phyloP scores from a whole-genome alignment of 2,113 vertebrate species.

The Microtus richardsoni region DNA sequence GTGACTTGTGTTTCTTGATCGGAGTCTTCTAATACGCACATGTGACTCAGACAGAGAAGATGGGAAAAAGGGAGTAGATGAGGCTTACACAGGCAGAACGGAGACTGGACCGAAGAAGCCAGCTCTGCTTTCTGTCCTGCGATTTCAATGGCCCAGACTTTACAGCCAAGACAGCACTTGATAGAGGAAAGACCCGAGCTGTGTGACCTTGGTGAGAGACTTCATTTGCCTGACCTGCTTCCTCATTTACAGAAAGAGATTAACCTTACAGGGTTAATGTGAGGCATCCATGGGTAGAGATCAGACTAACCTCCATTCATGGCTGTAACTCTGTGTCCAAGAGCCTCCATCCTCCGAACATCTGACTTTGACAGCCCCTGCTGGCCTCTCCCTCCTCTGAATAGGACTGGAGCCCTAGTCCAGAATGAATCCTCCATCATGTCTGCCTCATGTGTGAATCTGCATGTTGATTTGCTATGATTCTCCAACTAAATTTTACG shows the following conservation, averaged over 20 bases:
- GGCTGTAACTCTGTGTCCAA: neutral
- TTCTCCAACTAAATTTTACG: neutral
- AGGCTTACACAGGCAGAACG: neutral
- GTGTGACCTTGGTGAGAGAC: constrained; percentile 46
- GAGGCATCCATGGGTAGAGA: neutral
- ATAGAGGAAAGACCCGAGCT: neutral
- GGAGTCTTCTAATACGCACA: neutral
- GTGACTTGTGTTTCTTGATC: neutral
- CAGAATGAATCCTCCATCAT: neutral
- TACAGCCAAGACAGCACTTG: neutral
- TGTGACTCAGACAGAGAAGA: neutral
- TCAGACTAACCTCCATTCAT: neutral
- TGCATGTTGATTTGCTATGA: neutral
- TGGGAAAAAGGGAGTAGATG: rapidly evolving
- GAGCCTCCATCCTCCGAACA: neutral
- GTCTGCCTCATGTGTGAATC: neutral
- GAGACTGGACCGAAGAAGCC: neutral
- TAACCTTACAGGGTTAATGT: constrained; percentile 59
- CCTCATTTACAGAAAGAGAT: constrained; percentile 64
- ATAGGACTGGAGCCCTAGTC: neutral
- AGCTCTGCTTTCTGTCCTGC: neutral
- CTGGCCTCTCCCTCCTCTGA: neutral
- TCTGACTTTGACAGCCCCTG: neutral
- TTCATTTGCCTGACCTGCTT: constrained; percentile 21
- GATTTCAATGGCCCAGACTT: neutral